Evolutionary conservation across 2,888 invertebrate genomes (phyloP).

Genomic region (Labia minor): DNA sequence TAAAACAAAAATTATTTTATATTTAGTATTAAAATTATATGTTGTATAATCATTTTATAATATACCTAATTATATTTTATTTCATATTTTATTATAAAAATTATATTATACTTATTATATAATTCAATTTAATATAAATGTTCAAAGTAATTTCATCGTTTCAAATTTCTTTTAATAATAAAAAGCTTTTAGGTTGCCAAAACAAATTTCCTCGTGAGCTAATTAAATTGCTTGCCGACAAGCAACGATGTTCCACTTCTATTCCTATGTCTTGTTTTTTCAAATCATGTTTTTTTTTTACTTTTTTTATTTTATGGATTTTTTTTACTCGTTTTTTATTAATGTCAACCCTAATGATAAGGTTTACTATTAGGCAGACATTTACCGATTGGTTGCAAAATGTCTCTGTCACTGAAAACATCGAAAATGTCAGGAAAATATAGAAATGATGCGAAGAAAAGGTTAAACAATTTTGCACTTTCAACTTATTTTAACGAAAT

Average conservation of each 20-base stretch:
- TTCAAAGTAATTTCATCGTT: not conserved
- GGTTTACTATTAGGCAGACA: not conserved
- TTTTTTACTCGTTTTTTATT: not conserved
- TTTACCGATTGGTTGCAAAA: not conserved
- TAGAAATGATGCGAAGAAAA: not conserved
- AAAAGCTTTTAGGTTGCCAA: constrained; percentile 13
- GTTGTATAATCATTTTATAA: too few species aligned
- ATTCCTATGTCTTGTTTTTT: not conserved
- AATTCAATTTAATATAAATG: not conserved
- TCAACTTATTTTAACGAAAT: too few species aligned
- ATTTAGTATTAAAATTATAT: too few species aligned
- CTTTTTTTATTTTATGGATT: too few species aligned
- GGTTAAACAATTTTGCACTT: not conserved
- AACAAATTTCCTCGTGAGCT: not conserved
- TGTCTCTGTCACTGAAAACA: not conserved
- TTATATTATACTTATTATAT: not conserved
- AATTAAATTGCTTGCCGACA: not conserved
- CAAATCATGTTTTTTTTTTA: not conserved
- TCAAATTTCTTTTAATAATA: constrained; percentile 13
- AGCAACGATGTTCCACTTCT: not conserved
- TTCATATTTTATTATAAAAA: not conserved
- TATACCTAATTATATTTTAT: too few species aligned
- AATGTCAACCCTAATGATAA: constrained; percentile 13
- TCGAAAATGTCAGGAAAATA: not conserved
- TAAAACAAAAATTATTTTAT: too few species aligned